Base-by-base conservation (phyloP, 1,140 invertebrate genomes). In the Ectropis grisescens region DNA sequence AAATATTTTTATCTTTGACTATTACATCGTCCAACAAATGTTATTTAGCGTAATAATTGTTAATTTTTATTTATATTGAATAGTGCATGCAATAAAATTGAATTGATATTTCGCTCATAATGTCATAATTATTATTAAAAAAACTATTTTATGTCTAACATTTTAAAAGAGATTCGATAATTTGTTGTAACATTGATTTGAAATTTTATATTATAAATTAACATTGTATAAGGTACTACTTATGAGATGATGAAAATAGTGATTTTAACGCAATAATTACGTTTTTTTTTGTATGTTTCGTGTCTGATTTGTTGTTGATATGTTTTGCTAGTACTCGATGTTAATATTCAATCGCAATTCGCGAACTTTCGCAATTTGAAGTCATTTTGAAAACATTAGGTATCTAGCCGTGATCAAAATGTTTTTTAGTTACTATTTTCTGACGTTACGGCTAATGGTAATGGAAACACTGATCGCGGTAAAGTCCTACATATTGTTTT, bases 51-150 rank as follows among this genome's bases (percentile, higher is more conserved):
- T 42, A 58, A 57, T 64, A 54, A 57, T 69, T 62, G 56, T 70
- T 74, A 68, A 66, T 64, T 62, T 71, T 47, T 41, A 41, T 44
- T 44, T 16, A 34, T 44, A 51, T 4, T 19, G 30, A 50, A 60
- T 58, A 64, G 64, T 76, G 62, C 72, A 71, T 72, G 72, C 67
- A 78, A 78, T 78, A 78, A 72, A 66, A 44, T 54, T 66, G 30
- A 46, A 72, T 69, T 78, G 72, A 78, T 78, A 78, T 78, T 78
- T 65, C 59, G 59, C 57, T 76, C 67, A 51, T 67, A 58, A 58
- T 58, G 33, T 65, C 47, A 47, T 61, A 60, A 41, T 59, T 42
- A 61, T 49, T 58, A 65, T 54, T 56, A 58, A 56, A 47, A 56
- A 49, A 48, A 45, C 58, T 57, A 56, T 59, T 60, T 60, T 67